phyloP scores from a whole-genome alignment of 2,113 vertebrate species.

The Saccopteryx leptura region DNA sequence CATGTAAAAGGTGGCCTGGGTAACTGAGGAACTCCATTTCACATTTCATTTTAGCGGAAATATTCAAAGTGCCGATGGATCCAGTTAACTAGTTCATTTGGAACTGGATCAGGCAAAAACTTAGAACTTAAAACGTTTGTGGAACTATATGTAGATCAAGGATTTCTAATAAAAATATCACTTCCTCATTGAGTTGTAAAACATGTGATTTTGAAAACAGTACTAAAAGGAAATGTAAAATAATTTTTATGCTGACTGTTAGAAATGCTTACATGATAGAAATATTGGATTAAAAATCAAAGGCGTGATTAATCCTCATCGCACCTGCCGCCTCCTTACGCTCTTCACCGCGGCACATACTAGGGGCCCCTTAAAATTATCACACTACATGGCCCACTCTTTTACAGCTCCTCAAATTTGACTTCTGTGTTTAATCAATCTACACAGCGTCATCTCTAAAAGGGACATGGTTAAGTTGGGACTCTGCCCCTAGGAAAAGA shows the following conservation, averaged over 20 bases:
- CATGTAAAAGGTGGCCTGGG: neutral
- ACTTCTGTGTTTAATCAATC: neutral
- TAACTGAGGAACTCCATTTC: neutral
- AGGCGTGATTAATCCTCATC: neutral
- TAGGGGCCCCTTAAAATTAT: neutral
- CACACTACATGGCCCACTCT: neutral
- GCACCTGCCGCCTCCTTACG: neutral
- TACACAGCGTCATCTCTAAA: neutral
- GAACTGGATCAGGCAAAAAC: neutral
- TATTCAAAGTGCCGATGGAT: neutral
- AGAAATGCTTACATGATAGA: neutral
- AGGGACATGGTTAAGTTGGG: neutral
- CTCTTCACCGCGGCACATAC: neutral
- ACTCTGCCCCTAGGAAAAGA: slow-evolving; percentile 7
- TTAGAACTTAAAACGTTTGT: neutral
- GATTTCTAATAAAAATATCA: neutral
- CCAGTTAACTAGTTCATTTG: neutral
- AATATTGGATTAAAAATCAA: neutral
- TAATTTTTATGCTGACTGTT: neutral
- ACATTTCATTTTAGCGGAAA: no score
- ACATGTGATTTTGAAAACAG: neutral
- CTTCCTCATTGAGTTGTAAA: neutral
- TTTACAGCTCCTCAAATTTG: neutral
- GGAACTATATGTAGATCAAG: neutral
- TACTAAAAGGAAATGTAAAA: neutral